Evolutionary conservation across 2,888 invertebrate genomes (phyloP).

Genomic region (Eilema griseolum): DNA sequence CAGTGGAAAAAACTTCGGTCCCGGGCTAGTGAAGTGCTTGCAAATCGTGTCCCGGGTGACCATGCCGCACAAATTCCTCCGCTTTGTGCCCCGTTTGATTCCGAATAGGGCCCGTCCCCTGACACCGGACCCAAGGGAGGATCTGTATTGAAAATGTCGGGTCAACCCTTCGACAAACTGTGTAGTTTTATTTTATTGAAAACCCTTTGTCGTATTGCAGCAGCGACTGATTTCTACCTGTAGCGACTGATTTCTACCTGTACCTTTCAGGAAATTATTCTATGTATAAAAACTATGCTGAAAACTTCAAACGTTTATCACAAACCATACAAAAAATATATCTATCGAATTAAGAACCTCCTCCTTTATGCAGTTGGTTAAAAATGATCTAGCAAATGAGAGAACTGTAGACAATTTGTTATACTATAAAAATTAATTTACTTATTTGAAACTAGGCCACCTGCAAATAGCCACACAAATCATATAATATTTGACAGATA

Average conservation of each 20-base stretch:
- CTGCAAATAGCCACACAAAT: no score
- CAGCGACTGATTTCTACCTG: conserved; percentile 39
- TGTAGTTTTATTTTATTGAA: conserved; percentile 64
- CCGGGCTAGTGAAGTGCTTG: conserved; percentile 41
- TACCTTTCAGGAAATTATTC: conserved; percentile 35
- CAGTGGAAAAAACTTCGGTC: conserved; percentile 48
- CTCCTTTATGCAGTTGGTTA: no score
- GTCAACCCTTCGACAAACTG: conserved; percentile 50
- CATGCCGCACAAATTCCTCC: conserved; percentile 52
- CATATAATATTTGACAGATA: no score
- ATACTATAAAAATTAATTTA: no score
- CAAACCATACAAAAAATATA: no score
- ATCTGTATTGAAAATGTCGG: conserved; percentile 58
- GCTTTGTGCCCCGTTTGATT: conserved; percentile 53
- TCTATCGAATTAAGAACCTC: no score
- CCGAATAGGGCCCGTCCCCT: conserved; percentile 52
- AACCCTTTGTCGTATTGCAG: conserved; percentile 48
- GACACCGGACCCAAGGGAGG: conserved; percentile 46
- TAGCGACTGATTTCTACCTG: conserved; percentile 33
- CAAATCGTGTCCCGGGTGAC: conserved; percentile 41
- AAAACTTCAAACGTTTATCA: background rate
- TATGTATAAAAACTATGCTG: background rate
- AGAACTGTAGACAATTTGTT: no score
- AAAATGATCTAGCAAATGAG: no score
- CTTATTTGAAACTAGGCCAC: no score